These are phyloP conservation scores for Trichogramma pretiosum DNA, from an alignment of 1,140 invertebrate species.

Conservation along the genomic window DNA sequence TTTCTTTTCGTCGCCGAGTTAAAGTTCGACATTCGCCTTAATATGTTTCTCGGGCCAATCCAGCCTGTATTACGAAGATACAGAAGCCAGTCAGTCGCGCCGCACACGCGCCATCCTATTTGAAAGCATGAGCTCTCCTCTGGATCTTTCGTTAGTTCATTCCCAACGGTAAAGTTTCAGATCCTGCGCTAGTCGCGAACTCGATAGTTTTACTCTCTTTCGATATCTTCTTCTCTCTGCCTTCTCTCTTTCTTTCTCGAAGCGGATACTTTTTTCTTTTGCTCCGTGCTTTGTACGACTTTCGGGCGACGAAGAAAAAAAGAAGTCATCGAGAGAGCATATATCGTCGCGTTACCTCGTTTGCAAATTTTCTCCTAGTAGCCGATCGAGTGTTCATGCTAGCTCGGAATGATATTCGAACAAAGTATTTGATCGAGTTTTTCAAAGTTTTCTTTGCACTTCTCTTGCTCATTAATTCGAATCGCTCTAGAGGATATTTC, in stretches of 20 bases:
- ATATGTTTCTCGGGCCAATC: constrained; percentile 1
- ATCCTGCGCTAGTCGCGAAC: not conserved
- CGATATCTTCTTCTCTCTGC: not conserved
- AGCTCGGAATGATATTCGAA: too few relatives aligned
- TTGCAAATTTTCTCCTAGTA: not conserved
- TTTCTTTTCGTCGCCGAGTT: not conserved
- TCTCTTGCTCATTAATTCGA: too few relatives aligned
- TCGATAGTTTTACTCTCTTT: not conserved
- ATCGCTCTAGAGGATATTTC: too few relatives aligned
- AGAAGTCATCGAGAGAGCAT: not conserved
- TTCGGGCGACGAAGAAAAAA: too few relatives aligned
- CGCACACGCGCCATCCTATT: too few relatives aligned
- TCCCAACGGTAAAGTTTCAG: constrained; percentile 1
- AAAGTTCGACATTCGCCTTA: constrained; percentile 1
- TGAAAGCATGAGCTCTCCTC: too few relatives aligned
- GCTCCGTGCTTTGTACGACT: too few relatives aligned
- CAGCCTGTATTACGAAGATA: not conserved
- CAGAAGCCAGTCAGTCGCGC: not conserved
- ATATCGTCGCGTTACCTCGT: not conserved
- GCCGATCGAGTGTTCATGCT: too few relatives aligned
- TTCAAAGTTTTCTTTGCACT: too few relatives aligned
- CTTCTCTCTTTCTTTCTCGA: too few relatives aligned
- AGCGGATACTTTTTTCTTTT: too few relatives aligned
- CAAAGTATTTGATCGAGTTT: too few relatives aligned
- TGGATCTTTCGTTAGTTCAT: not conserved